Conservation (phyloP, 1,140 invertebrate genomes). For the Dreissena rostriformis region DNA sequence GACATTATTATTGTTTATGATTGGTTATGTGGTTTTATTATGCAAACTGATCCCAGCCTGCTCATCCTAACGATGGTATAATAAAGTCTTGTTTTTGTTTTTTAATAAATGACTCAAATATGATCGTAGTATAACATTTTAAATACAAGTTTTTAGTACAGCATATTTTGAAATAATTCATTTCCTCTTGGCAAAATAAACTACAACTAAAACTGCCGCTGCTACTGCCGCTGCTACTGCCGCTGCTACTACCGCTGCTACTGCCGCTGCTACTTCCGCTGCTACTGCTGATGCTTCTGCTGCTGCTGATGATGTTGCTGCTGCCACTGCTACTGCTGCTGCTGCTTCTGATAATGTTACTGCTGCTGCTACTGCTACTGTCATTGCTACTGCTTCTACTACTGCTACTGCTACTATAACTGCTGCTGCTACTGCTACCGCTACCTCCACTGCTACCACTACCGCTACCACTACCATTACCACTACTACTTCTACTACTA, state of each 20-base stretch:
- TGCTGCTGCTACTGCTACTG: neutral
- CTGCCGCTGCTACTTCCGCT: conserved; percentile 14
- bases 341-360: neutral
- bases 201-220: conserved; percentile 17
- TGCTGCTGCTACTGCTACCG: neutral
- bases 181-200: too few relatives aligned
- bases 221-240: conserved; percentile 1
- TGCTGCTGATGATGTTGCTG: conserved; percentile 10
- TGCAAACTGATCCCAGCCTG: too few relatives aligned
- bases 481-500: conserved; percentile 25
- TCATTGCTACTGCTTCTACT: neutral
- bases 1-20: too few relatives aligned
- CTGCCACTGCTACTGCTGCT: conserved; percentile 11
- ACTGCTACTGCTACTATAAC: conserved; percentile 7
- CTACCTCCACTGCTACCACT: neutral
- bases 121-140: too few relatives aligned
- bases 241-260: conserved; percentile 16
- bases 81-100: too few relatives aligned
- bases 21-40: too few relatives aligned
- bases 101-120: too few relatives aligned
- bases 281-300: neutral
- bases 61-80: too few relatives aligned
- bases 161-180: too few relatives aligned
- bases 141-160: too few relatives aligned
- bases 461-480: neutral